Percentiles rank a stretch among this genome's conserved stretches.
Conservation (phyloP, 2,888 invertebrate genomes). For the Eupithecia tripunctaria region DNA sequence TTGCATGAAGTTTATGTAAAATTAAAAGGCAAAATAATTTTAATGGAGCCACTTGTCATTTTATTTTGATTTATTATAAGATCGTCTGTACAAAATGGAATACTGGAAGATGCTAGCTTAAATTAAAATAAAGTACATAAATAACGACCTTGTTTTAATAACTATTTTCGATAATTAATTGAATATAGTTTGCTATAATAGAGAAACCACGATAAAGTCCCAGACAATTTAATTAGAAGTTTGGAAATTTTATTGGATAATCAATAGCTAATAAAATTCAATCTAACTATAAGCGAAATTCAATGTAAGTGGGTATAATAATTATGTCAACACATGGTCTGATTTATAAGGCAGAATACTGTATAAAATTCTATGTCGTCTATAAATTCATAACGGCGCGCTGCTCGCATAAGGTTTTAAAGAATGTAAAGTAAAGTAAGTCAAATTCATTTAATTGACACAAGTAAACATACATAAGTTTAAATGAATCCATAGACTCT, state of each 20-base stretch:
- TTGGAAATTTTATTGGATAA: slow-evolving; percentile 7
- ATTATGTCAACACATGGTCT: neutral
- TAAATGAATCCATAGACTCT: no score
- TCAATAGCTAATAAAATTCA: neutral
- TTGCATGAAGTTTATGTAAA: neutral
- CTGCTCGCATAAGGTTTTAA: no score
- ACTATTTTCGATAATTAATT: slow-evolving; percentile 5
- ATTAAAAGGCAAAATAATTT: neutral
- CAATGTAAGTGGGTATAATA: neutral
- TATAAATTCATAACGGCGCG: neutral
- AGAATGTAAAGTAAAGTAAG: no score
- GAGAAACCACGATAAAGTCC: slow-evolving; percentile 6
- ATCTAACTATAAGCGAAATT: neutral
- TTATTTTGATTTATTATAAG: neutral
- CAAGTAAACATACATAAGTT: no score
- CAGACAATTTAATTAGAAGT: slow-evolving; percentile 6
- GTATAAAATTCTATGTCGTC: neutral
- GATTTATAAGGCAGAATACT: neutral
- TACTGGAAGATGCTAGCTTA: neutral
- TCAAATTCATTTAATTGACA: no score
- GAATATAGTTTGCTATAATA: neutral
- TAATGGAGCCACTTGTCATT: neutral
- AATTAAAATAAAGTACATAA: slow-evolving; percentile 1
- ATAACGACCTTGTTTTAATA: neutral
- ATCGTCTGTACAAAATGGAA: neutral